Percentiles rank a stretch among this genome's conserved stretches.
These are phyloP conservation scores for Sebastes fasciatus DNA, from an alignment of 2,113 vertebrate genomes.

Conservation along the genomic window DNA sequence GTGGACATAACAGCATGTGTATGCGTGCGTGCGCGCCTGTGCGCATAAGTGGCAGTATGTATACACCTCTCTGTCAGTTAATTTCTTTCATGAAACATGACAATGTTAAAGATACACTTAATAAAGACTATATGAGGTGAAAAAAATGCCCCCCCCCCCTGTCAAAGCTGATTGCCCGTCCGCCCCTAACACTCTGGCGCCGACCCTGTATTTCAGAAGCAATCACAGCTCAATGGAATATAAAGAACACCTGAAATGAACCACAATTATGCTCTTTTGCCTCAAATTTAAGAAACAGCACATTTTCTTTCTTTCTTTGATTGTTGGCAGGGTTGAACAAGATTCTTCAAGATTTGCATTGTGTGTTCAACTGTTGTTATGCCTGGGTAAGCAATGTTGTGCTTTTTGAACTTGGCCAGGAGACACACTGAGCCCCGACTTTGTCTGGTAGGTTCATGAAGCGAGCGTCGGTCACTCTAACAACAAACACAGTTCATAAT, in stretches of 20 bases:
- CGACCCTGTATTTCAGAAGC: neutral
- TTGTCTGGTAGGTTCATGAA: slow-evolving; percentile 52
- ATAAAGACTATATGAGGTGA: too few relatives aligned
- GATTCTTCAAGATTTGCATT: neutral
- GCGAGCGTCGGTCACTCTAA: slow-evolving; percentile 40
- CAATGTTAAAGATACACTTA: too few relatives aligned
- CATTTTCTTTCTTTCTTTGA: neutral
- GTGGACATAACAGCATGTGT: too few relatives aligned
- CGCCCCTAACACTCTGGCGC: too few relatives aligned
- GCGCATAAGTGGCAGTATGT: too few relatives aligned
- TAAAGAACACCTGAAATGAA: neutral
- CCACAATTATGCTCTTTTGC: neutral
- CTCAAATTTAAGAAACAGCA: neutral
- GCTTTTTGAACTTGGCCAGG: slow-evolving; percentile 30
- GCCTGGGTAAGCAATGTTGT: slow-evolving; percentile 5
- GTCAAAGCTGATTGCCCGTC: too few relatives aligned
- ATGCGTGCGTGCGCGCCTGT: too few relatives aligned
- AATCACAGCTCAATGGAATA: neutral
- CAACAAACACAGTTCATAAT: slow-evolving; percentile 70
- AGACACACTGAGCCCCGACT: slow-evolving; percentile 25
- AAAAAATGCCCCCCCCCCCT: neutral
- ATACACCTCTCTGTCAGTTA: too few relatives aligned
- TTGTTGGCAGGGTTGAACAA: neutral
- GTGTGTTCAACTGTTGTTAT: slow-evolving; percentile 9
- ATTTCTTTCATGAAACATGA: too few relatives aligned